Evolutionary conservation across 2,113 vertebrate species (phyloP).

Genomic region (Lucifuga dentata): DNA sequence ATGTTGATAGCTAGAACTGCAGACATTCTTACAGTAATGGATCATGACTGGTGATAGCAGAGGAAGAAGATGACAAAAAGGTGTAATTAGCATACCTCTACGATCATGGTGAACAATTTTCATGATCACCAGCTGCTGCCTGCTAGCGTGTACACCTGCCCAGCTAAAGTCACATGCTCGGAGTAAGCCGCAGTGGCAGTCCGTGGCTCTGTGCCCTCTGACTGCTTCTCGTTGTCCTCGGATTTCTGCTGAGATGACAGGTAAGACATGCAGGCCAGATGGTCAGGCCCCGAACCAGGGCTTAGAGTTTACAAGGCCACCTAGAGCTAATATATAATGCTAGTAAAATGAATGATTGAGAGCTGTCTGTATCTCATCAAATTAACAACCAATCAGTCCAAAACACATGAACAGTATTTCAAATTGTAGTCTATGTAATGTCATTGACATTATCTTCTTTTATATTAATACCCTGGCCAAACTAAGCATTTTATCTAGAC

Average conservation of each 20-base stretch:
- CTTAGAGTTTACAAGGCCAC: conserved; percentile 62
- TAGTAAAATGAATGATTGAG: conserved; percentile 60
- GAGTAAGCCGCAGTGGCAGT: conserved; percentile 70
- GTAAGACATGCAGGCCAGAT: conserved; percentile 69
- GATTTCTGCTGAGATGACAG: conserved; percentile 71
- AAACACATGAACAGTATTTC: conserved; percentile 11
- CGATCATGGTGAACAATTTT: conserved; percentile 49
- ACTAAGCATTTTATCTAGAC: conserved; percentile 3
- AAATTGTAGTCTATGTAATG: conserved; percentile 20
- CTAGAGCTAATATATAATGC: conserved; percentile 48
- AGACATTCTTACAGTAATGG: conserved; percentile 23
- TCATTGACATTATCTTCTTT: background rate
- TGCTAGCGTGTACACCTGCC: conserved; percentile 72
- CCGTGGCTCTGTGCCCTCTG: conserved; percentile 65
- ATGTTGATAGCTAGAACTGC: conserved; percentile 20
- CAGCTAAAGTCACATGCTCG: conserved; percentile 54
- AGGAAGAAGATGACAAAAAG: conserved; percentile 37
- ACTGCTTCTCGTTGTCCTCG: conserved; percentile 69
- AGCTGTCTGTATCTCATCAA: conserved; percentile 33
- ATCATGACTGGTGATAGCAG: conserved; percentile 45
- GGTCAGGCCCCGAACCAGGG: conserved; percentile 54
- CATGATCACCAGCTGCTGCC: conserved; percentile 75
- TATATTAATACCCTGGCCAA: conserved; percentile 19
- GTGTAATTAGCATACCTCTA: conserved; percentile 64
- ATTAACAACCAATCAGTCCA: conserved; percentile 28